Conservation (phyloP, 2,797 vertebrate genomes). For the Hippopotamyrus pictus region DNA sequence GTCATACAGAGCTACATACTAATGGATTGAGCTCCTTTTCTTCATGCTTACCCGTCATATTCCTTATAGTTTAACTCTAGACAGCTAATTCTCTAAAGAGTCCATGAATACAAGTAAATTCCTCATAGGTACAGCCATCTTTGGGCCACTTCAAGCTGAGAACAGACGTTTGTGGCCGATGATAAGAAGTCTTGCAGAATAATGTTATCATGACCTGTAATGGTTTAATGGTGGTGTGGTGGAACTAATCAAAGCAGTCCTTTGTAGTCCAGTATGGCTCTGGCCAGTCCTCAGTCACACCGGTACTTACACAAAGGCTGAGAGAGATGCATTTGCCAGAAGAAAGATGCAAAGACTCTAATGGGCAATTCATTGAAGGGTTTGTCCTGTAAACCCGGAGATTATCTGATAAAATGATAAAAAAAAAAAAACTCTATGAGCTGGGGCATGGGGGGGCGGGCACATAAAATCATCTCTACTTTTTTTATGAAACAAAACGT, state of each 20-base stretch:
- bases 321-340: too few relatives aligned
- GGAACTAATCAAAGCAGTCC: background rate
- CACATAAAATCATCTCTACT: background rate
- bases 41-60: background rate
- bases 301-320: too few relatives aligned
- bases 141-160: background rate
- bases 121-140: background rate
- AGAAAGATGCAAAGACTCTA: too few relatives aligned
- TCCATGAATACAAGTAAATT: background rate
- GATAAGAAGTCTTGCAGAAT: background rate
- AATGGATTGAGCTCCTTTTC: background rate
- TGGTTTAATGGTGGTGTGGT: background rate
- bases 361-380: too few relatives aligned
- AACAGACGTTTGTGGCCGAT: background rate
- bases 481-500: background rate
- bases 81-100: background rate
- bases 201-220: background rate
- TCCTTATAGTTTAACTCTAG: background rate
- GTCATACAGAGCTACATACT: background rate
- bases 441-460: too few relatives aligned
- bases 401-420: too few relatives aligned
- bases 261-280: background rate
- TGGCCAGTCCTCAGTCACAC: too few relatives aligned
- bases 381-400: too few relatives aligned
- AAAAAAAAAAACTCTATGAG: too few relatives aligned